phyloP scores from a whole-genome alignment of 2,113 vertebrate species.

The Xenopus borealis region DNA sequence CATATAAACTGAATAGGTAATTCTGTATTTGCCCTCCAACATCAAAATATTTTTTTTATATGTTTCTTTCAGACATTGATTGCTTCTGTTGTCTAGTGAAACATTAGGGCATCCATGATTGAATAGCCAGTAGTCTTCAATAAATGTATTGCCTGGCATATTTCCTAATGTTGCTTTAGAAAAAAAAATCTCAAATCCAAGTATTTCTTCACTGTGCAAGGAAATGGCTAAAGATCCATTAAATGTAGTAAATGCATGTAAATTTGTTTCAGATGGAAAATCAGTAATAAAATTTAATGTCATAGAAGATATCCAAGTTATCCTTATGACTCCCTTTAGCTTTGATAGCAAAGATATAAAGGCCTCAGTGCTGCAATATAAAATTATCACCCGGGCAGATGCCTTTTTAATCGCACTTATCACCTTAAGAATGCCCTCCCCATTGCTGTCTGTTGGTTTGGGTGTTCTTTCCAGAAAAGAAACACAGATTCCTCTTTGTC shows the following conservation, averaged over 20 bases:
- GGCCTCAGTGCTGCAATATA: neutral
- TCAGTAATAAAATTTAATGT: neutral
- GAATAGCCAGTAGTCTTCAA: neutral
- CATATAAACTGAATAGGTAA: neutral
- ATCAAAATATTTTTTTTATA: neutral
- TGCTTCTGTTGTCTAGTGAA: too few relatives aligned
- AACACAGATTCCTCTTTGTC: neutral
- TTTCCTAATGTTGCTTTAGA: neutral
- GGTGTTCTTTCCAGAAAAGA: neutral
- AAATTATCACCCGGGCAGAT: neutral
- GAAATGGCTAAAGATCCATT: conserved; percentile 8
- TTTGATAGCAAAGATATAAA: neutral
- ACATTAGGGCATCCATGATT: neutral
- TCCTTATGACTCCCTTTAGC: too few relatives aligned
- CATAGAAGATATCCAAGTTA: neutral
- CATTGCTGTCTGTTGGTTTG: too few relatives aligned
- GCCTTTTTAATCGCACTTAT: neutral
- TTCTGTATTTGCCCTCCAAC: neutral
- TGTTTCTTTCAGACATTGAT: neutral
- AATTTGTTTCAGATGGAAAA: too few relatives aligned
- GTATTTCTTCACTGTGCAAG: neutral
- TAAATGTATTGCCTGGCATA: neutral
- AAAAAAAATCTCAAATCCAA: neutral
- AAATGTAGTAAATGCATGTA: neutral
- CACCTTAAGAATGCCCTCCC: neutral